A percentile compares a stretch with the other conserved stretches of the same genome.
phyloP scores from a whole-genome alignment of 1,140 invertebrate species.

The Panagrolaimus sp. region DNA sequence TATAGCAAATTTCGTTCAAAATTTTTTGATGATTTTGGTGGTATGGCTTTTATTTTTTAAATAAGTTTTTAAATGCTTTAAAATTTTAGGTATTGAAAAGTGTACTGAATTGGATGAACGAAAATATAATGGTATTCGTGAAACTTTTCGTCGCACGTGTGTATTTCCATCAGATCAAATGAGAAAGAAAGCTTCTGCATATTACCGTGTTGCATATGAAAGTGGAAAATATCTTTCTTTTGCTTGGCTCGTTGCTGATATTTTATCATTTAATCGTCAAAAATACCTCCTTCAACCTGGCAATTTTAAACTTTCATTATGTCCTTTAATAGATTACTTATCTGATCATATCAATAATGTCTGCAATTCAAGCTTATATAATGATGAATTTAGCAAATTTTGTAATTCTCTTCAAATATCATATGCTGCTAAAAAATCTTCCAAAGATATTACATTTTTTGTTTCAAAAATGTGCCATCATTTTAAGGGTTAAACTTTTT shows the following conservation, averaged over 20 bases:
- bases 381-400: not conserved
- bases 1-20: not conserved
- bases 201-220: not conserved
- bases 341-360: slow-evolving; percentile 32
- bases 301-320: slow-evolving; percentile 33
- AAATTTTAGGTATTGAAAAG: too few relatives aligned
- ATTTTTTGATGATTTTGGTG: not conserved
- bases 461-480: too few relatives aligned
- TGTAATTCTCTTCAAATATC: too few relatives aligned
- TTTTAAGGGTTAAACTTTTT: too few relatives aligned
- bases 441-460: too few relatives aligned
- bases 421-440: too few relatives aligned
- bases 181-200: slow-evolving; percentile 8
- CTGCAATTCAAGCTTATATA: not conserved
- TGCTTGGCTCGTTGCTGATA: slow-evolving; percentile 45
- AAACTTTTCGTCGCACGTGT: slow-evolving; percentile 2
- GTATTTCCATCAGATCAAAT: not conserved
- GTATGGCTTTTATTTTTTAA: too few relatives aligned
- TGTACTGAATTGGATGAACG: slow-evolving; percentile 12
- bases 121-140: slow-evolving; percentile 19
- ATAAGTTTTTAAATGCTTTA: too few relatives aligned
- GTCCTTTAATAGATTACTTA: slow-evolving; percentile 23
- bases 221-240: slow-evolving; percentile 18
- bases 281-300: not conserved
- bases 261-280: slow-evolving; percentile 15